Percentiles rank a stretch among this genome's conserved stretches.
phyloP scores from a whole-genome alignment of 2,888 invertebrate species.

The Brachypalpus laphriformis region DNA sequence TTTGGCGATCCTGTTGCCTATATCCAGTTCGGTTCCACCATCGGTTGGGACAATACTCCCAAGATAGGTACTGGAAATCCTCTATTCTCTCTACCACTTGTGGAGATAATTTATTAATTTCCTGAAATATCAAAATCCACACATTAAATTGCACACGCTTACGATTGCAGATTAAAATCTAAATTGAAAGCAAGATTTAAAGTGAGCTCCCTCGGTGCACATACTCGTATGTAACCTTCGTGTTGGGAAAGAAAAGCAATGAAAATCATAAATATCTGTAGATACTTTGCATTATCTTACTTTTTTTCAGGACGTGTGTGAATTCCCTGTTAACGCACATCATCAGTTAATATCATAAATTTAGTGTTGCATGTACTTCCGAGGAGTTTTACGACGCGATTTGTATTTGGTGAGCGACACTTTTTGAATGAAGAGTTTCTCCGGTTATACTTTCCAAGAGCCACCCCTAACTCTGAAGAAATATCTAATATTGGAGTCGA shows the following conservation, averaged over 20 bases:
- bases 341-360: not conserved
- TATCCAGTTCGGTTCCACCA: too few relatives aligned
- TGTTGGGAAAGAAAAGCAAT: not conserved
- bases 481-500: too few relatives aligned
- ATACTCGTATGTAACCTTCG: not conserved
- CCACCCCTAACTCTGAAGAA: too few relatives aligned
- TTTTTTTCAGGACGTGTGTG: not conserved
- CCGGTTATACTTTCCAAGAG: too few relatives aligned
- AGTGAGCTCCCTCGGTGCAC: not conserved
- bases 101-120: not conserved
- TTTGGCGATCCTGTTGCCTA: too few relatives aligned
- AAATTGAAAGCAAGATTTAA: not conserved
- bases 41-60: too few relatives aligned
- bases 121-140: not conserved
- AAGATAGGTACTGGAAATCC: too few relatives aligned
- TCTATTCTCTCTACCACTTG: too few relatives aligned
- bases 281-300: not conserved
- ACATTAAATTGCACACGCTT: not conserved
- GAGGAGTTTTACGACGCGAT: not conserved
- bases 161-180: not conserved
- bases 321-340: not conserved
- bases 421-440: too few relatives aligned
- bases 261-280: too few relatives aligned
- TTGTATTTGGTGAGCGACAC: not conserved
- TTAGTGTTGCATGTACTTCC: not conserved